Evolutionary conservation across 2,888 invertebrate species (phyloP).

Genomic region (Mythimna loreyi): DNA sequence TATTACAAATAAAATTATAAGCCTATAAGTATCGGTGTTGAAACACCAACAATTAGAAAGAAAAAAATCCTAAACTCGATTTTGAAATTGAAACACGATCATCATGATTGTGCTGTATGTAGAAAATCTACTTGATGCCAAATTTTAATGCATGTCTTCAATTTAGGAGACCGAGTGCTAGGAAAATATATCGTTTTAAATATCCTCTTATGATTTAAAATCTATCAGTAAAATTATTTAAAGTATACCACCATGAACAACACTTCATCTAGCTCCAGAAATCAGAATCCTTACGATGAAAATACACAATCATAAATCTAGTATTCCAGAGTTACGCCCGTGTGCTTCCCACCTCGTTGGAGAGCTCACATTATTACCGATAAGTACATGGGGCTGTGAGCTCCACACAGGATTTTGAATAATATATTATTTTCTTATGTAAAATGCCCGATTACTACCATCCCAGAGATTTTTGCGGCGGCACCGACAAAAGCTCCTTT

Average conservation of each 20-base stretch:
- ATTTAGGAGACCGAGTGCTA: too few species aligned
- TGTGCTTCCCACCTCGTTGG: conserved; percentile 62
- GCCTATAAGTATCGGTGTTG: too few species aligned
- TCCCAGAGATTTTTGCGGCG: conserved; percentile 85
- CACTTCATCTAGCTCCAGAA: not conserved
- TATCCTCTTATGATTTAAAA: not conserved
- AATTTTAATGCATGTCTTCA: too few species aligned
- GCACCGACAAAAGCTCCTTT: conserved; percentile 86
- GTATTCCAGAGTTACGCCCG: conserved; percentile 47
- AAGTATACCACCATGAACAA: not conserved
- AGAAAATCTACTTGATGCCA: too few species aligned
- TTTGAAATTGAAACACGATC: too few species aligned
- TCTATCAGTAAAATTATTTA: not conserved
- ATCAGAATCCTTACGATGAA: conserved; percentile 1
- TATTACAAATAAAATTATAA: too few species aligned
- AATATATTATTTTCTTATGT: conserved; percentile 91
- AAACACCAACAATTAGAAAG: too few species aligned
- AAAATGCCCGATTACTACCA: conserved; percentile 90
- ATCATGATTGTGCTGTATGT: too few species aligned
- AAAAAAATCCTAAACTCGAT: too few species aligned
- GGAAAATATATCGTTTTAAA: too few species aligned
- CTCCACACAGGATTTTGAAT: conserved; percentile 89
- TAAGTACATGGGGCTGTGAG: conserved; percentile 87
- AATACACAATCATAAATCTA: conserved; percentile 48
- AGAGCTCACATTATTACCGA: conserved; percentile 87